Conservation (phyloP, 2,113 vertebrate species). For the Arenaria interpres region DNA sequence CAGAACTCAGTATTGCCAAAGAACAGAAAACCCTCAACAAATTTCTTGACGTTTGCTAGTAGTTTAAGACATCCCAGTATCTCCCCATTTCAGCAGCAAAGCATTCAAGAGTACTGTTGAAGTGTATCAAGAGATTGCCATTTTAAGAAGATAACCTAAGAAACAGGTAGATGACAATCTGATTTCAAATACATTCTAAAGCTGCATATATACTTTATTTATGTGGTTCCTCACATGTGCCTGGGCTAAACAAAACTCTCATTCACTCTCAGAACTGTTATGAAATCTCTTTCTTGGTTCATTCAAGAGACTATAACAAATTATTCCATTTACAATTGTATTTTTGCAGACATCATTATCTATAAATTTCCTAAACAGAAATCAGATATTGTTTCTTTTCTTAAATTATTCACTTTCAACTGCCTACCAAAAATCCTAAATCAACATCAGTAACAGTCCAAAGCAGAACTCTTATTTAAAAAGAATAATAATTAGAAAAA, state of each 20-base stretch:
- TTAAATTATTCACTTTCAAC: not conserved
- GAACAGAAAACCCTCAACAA: not conserved
- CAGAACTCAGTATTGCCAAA: not conserved
- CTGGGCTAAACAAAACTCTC: not conserved
- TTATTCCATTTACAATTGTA: not conserved
- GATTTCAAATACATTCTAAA: not conserved
- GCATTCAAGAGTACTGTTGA: not conserved
- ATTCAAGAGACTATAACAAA: rapidly evolving
- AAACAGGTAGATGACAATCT: not conserved
- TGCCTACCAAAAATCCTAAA: not conserved
- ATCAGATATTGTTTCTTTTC: not conserved
- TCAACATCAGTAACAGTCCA: not conserved
- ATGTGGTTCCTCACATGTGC: not conserved
- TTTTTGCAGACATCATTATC: not conserved
- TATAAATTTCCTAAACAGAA: not conserved
- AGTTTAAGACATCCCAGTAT: rapidly evolving
- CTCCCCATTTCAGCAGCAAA: not conserved
- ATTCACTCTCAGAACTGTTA: not conserved
- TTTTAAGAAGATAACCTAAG: not conserved
- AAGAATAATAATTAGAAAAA: not conserved
- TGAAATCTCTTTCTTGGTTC: not conserved
- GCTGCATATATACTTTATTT: not conserved
- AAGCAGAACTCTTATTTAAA: not conserved
- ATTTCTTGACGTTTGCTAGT: not conserved
- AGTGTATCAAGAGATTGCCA: not conserved